Percentiles rank a stretch among this genome's conserved stretches.
Conservation (phyloP, 1,140 invertebrate genomes). For the Trinorchestia longiramus region DNA sequence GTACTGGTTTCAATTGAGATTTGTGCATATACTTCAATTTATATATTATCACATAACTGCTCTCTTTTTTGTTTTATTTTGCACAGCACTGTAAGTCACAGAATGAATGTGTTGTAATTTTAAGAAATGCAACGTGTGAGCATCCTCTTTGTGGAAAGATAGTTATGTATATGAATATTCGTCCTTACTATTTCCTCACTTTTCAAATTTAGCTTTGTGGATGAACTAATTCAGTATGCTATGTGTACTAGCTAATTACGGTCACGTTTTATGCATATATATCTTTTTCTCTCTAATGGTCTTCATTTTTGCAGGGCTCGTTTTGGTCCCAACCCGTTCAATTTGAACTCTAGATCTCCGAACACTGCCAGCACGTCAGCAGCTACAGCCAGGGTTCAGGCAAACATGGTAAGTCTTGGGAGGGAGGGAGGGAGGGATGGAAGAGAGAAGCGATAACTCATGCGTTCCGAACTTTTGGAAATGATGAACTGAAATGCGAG, state of each 20-base stretch:
- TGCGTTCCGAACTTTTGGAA: not conserved
- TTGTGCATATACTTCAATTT: not conserved
- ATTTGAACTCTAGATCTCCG: not conserved
- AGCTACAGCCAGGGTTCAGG: not conserved
- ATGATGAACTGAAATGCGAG: too few relatives aligned
- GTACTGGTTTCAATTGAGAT: not conserved
- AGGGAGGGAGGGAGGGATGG: too few relatives aligned
- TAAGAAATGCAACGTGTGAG: not conserved
- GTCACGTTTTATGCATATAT: not conserved
- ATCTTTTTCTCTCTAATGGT: not conserved
- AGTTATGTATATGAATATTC: not conserved
- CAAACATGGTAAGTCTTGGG: not conserved
- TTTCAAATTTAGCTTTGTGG: not conserved
- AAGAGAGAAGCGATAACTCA: not conserved
- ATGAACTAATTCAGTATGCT: not conserved
- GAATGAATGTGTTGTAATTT: not conserved
- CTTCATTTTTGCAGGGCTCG: not conserved
- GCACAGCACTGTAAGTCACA: not conserved
- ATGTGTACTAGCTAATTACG: not conserved
- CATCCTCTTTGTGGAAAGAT: not conserved
- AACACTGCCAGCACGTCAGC: not conserved
- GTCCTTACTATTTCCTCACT: not conserved
- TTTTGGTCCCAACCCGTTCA: constrained; percentile 26
- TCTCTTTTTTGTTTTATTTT: not conserved
- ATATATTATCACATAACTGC: not conserved